phyloP scores from a whole-genome alignment of 64 coral and sea anemone genomes.

The Porites lutea region DNA sequence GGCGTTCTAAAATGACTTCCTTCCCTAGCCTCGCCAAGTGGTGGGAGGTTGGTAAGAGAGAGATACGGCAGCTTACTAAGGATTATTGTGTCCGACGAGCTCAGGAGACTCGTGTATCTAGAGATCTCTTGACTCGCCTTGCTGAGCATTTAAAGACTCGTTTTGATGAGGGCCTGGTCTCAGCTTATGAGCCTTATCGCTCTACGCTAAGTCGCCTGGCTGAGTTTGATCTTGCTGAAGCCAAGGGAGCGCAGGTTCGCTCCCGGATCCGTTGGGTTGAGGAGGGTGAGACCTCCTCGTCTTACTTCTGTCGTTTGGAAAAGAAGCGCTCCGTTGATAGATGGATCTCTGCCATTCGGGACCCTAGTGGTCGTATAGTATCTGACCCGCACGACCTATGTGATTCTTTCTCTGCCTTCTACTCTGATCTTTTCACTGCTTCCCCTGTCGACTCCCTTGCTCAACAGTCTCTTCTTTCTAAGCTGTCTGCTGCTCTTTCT shows the following conservation, averaged over 20 bases:
- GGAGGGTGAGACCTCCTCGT: slow-evolving; percentile 51
- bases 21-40: slow-evolving; percentile 41
- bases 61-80: neutral
- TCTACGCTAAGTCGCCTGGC: neutral
- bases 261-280: slow-evolving; percentile 34
- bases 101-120: neutral
- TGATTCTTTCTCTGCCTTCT: neutral
- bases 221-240: neutral
- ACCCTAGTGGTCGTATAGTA: neutral
- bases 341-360: neutral
- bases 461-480: neutral
- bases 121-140: neutral
- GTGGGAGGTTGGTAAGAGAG: slow-evolving; percentile 58
- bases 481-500: neutral
- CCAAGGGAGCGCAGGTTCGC: slow-evolving; percentile 53
- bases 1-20: neutral
- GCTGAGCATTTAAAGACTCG: neutral
- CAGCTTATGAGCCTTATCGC: neutral
- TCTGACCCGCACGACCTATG: neutral
- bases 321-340: neutral
- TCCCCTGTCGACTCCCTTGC: neutral
- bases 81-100: neutral
- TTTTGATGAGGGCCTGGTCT: neutral
- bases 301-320: slow-evolving; percentile 3
- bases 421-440: slow-evolving; percentile 19